Base-by-base conservation (phyloP, 2,888 invertebrate species). In the Nemurella pictetii region DNA sequence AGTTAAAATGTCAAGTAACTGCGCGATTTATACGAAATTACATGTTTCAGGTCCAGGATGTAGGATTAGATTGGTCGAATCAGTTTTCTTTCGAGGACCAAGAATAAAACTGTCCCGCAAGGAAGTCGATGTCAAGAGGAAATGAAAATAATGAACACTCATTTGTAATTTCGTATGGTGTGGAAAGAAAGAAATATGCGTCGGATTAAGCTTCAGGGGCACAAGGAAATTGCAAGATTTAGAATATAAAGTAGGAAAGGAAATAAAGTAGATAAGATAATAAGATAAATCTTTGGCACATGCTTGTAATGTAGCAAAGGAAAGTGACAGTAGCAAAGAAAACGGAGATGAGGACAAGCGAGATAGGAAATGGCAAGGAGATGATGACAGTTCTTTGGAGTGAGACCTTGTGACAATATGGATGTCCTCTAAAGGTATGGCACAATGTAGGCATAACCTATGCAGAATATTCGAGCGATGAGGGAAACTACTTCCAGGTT, bases 221-320 rank as follows among this genome's bases (percentile, higher is more conserved):
- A 55, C 29, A 55, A 55, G 82, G 82, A 82, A 82, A 82, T 82
- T 82, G 82, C 82, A 55, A 82, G 82, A 82, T 82, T 82, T 27
- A 82, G 82, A 82, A 82, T 82, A 82, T 82, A 82, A 82, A 82
- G 82, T 72, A 82, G 82, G 82, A 82, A 72, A 82, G 82, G 82
- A 82, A 82, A 82, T 82, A 82, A 82, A 82, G 82, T 82, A 82
- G 82, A 82, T 82, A 82, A 82, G 82, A 82, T 82, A 82, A 82
- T 72, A 82, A 82, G 82, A 82, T 82, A 82, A 82, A 82, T 82
- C 82, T 72, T 25, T 29, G 82, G 72, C 82, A 72, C 82, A 82
- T 82, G 82, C 82, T 75, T 55, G 55, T 29, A 78, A 78, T 78
- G 29, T n/a, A 78, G 78, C 28, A 30, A 29, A 29, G 29, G 27